A percentile compares a stretch with the other conserved stretches of the same genome.
Conservation (phyloP, 2,113 vertebrate genomes). For the Passer domesticus region DNA sequence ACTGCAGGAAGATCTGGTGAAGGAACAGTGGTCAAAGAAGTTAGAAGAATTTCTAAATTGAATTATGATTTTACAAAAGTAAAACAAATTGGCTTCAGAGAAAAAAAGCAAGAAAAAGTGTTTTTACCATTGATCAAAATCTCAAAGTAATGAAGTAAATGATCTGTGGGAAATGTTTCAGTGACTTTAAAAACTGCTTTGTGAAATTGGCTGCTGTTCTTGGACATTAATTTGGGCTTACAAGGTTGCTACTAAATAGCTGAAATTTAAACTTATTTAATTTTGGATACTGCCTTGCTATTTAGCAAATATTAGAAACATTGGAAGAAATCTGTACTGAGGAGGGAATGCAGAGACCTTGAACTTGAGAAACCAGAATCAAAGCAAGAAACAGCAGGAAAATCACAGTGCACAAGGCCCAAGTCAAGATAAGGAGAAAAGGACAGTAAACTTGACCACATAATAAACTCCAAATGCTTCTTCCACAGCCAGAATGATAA, state of each 20-base stretch:
- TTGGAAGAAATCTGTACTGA: not conserved
- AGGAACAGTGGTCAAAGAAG: not conserved
- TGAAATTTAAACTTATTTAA: constrained; percentile 13
- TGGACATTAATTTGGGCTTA: not conserved
- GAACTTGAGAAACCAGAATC: not conserved
- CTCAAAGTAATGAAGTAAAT: not conserved
- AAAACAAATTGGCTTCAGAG: not conserved
- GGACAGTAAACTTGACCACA: not conserved
- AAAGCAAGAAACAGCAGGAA: not conserved
- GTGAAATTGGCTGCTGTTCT: not conserved
- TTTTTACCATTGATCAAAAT: not conserved
- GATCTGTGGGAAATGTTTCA: not conserved
- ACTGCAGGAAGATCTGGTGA: not conserved
- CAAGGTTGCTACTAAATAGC: not conserved
- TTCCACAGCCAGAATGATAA: not conserved
- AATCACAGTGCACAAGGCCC: not conserved
- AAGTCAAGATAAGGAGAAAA: not conserved
- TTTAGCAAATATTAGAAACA: not conserved
- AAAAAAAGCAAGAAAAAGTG: not conserved
- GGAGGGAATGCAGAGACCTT: not conserved
- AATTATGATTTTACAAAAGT: not conserved
- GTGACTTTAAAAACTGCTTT: not conserved
- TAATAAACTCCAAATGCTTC: not conserved
- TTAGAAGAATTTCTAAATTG: not conserved
- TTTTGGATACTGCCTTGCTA: constrained; percentile 2